Evolutionary conservation across 2,113 vertebrate genomes (phyloP).

Genomic region (Cervus canadensis): DNA sequence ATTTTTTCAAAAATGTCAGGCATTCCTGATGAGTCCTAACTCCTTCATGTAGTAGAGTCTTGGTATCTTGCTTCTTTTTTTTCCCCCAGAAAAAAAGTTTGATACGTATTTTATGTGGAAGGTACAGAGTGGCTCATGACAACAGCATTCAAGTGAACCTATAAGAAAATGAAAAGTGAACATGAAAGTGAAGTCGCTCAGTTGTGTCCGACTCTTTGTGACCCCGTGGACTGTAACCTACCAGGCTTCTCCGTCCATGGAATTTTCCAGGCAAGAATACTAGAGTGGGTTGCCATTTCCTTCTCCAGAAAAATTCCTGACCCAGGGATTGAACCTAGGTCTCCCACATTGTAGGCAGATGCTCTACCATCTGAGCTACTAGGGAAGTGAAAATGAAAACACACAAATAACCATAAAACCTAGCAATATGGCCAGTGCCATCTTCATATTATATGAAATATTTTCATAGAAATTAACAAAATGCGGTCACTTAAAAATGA

Average conservation of each 20-base stretch:
- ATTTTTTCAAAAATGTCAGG: neutral
- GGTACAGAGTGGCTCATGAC: neutral
- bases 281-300: too few relatives aligned
- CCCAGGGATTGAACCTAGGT: too few relatives aligned
- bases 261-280: too few relatives aligned
- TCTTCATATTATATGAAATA: neutral
- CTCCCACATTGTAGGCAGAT: too few relatives aligned
- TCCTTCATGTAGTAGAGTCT: neutral
- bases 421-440: neutral
- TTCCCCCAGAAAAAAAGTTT: neutral
- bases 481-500: neutral
- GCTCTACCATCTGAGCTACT: too few relatives aligned
- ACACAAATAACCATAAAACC: neutral
- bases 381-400: neutral
- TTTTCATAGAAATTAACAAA: neutral
- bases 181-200: too few relatives aligned
- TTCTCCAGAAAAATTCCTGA: too few relatives aligned
- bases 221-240: too few relatives aligned
- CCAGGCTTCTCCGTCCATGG: too few relatives aligned
- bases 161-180: neutral
- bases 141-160: neutral
- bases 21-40: neutral
- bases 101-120: neutral
- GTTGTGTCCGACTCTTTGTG: too few relatives aligned
- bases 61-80: neutral